Percentiles rank a stretch among this genome's conserved stretches.
These are phyloP conservation scores for Micromys minutus DNA, from an alignment of 2,113 vertebrate genomes.

Conservation along the genomic window DNA sequence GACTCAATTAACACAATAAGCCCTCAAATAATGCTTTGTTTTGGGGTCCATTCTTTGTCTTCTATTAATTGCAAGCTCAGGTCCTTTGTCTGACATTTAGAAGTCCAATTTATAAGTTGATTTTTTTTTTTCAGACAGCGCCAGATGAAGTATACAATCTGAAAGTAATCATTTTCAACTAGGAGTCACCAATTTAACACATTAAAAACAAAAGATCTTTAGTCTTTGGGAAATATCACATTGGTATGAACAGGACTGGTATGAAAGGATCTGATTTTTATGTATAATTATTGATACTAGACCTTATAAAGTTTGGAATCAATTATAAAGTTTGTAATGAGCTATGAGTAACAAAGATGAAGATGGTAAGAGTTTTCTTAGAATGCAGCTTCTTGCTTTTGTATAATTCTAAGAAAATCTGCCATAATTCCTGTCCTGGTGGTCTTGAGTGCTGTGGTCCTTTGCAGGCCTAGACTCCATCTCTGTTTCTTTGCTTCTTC, in stretches of 20 bases:
- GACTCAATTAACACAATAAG: neutral
- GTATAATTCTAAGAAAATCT: neutral
- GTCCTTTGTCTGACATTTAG: rapidly evolving
- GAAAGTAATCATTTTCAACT: too few relatives aligned
- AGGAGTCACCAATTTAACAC: neutral
- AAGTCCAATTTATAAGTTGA: rapidly evolving
- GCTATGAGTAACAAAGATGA: neutral
- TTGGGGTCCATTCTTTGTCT: neutral
- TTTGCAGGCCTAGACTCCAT: rapidly evolving
- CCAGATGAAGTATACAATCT: rapidly evolving
- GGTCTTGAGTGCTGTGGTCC: too few relatives aligned
- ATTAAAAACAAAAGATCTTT: neutral
- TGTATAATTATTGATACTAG: neutral
- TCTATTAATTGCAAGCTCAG: neutral
- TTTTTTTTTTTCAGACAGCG: neutral
- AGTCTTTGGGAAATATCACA: neutral
- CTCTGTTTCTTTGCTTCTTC: neutral
- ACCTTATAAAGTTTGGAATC: neutral
- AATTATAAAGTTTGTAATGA: neutral
- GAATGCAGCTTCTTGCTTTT: neutral
- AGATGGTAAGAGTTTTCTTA: neutral
- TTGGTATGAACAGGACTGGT: neutral
- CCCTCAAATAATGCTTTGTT: neutral
- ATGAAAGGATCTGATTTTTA: neutral
- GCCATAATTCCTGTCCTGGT: neutral